These are phyloP conservation scores for Phyllostomus hastatus DNA, from an alignment of 2,113 vertebrate species.

Conservation along the genomic window DNA sequence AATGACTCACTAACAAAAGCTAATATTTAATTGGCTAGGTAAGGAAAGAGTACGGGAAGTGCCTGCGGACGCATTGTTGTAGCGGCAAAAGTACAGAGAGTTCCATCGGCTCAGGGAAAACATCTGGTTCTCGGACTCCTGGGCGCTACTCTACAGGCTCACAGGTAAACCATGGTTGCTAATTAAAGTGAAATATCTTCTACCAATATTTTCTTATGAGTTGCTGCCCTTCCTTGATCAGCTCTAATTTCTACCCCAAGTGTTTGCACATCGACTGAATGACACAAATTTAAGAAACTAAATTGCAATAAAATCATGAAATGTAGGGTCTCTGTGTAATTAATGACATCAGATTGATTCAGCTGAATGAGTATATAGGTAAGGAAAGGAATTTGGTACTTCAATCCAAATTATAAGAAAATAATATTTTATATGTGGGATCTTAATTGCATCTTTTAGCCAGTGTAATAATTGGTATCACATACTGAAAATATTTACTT, in stretches of 20 bases:
- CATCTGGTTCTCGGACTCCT: conserved; percentile 90
- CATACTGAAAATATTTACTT: not conserved
- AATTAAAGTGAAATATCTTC: rapidly evolving
- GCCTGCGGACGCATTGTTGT: conserved; percentile 95
- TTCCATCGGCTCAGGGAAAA: conserved; percentile 95
- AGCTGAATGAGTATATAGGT: not conserved
- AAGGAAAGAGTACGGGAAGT: conserved; percentile 97
- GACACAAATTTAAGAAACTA: not conserved
- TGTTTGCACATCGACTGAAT: not conserved
- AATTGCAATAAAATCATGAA: not conserved
- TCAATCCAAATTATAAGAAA: conserved; percentile 13
- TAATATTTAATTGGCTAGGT: conserved; percentile 84
- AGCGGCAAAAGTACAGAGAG: conserved; percentile 96
- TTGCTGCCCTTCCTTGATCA: rapidly evolving
- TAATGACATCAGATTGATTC: not conserved
- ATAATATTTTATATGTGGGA: not conserved
- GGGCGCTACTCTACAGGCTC: conserved; percentile 95
- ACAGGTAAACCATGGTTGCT: conserved; percentile 85
- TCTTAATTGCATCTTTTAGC: not conserved
- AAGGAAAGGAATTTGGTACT: conserved; percentile 54
- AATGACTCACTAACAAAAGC: conserved; percentile 53
- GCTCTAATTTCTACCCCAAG: not conserved
- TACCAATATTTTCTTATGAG: rapidly evolving
- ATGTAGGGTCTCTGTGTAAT: not conserved
- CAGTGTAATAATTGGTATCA: not conserved